A percentile compares a stretch with the other conserved stretches of the same genome.
phyloP scores from a whole-genome alignment of 2,888 invertebrate species.

The Drosophila ustulata region DNA sequence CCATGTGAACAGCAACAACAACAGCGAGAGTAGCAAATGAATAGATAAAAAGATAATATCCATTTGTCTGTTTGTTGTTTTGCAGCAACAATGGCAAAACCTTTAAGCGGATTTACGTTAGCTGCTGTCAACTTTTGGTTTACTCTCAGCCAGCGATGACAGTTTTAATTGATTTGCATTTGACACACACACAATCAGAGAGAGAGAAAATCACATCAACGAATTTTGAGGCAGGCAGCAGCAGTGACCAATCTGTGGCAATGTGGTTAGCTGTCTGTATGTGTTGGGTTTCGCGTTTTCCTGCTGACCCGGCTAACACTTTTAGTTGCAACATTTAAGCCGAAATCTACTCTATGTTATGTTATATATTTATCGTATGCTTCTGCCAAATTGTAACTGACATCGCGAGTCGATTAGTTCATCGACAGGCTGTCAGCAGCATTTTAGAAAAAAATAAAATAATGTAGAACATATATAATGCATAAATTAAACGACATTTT shows the following conservation, averaged over 20 bases:
- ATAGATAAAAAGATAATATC: slow-evolving; percentile 77
- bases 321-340: slow-evolving; percentile 13
- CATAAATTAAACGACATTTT: slow-evolving; percentile 13
- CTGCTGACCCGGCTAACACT: slow-evolving; percentile 20
- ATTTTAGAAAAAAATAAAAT: background rate
- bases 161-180: slow-evolving; percentile 77
- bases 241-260: slow-evolving; percentile 22
- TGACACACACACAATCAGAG: slow-evolving; percentile 34
- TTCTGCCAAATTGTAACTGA: slow-evolving; percentile 20
- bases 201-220: slow-evolving; percentile 30
- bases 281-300: slow-evolving; percentile 17
- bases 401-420: slow-evolving; percentile 7
- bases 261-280: slow-evolving; percentile 4
- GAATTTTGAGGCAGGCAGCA: slow-evolving; percentile 20
- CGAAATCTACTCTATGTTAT: background rate
- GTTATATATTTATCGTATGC: background rate
- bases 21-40: slow-evolving; percentile 37
- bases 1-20: slow-evolving; percentile 58
- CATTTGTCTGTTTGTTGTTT: slow-evolving; percentile 72
- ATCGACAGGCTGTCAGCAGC: slow-evolving; percentile 3
- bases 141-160: slow-evolving; percentile 49
- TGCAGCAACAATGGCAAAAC: slow-evolving; percentile 31
- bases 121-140: slow-evolving; percentile 73
- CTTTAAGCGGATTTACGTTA: slow-evolving; percentile 71
- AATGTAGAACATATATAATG: background rate